These are phyloP conservation scores for Epinotia nisella DNA, from an alignment of 2,888 invertebrate species.

Conservation along the genomic window DNA sequence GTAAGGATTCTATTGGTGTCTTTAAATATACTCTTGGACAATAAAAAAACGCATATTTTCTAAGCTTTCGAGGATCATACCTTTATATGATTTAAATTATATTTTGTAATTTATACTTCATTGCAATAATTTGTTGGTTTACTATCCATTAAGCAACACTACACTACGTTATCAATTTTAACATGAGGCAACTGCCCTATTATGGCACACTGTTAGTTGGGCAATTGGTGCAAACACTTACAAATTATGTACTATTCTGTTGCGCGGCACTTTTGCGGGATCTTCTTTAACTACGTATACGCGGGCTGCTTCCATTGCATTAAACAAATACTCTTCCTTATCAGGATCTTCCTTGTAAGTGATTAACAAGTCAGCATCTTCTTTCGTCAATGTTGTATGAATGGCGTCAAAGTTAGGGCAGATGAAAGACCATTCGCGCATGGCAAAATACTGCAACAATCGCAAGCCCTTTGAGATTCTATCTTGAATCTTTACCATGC, in stretches of 20 bases:
- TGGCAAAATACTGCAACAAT: constrained; percentile 94
- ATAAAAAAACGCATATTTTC: too few species aligned
- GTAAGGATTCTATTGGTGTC: too few species aligned
- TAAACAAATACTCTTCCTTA: constrained; percentile 59
- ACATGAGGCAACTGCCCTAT: too few species aligned
- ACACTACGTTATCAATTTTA: too few species aligned
- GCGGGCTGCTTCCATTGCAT: constrained; percentile 70
- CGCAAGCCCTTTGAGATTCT: constrained; percentile 89
- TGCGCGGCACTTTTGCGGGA: constrained; percentile 58
- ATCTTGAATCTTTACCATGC: constrained; percentile 90
- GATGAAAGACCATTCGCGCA: constrained; percentile 91
- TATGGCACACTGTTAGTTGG: too few species aligned
- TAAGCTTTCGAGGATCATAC: too few species aligned
- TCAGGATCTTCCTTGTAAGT: constrained; percentile 61
- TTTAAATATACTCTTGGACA: too few species aligned
- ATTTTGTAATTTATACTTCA: too few species aligned
- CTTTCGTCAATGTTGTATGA: constrained; percentile 64
- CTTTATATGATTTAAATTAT: too few species aligned
- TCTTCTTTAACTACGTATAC: constrained; percentile 74
- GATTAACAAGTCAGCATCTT: constrained; percentile 72
- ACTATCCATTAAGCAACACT: too few species aligned
- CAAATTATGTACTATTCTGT: constrained; percentile 70
- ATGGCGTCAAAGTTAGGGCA: constrained; percentile 86
- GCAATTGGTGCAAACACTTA: constrained; percentile 57
- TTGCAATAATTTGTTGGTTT: too few species aligned